Evolutionary conservation across 2,113 vertebrate genomes (phyloP), one percentile per base, ranked within the genome.

Genomic region (Calidris pugnax): DNA sequence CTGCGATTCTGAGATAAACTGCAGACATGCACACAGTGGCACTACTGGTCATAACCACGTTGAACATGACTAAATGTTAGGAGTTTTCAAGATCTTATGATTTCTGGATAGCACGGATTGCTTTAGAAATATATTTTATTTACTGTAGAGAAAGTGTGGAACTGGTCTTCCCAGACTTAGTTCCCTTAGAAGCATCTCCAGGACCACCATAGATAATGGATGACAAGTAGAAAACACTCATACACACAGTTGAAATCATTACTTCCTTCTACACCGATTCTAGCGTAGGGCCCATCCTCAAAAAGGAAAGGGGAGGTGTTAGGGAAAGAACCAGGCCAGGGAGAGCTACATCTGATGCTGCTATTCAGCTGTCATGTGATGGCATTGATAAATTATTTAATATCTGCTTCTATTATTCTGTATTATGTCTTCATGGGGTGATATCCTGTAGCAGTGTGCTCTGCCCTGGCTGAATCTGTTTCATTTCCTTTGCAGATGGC

Each of bases 311-410:
- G 9, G 26, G 87, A 89, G 12, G 7, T 76, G 6, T 30, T 57
- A 89, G 23, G 15, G 37, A 6, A 55, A 9, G 41, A 76, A 85
- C 11, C 7, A 45, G 45, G 62, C 6, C 22, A 77, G 17, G 20
- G 26, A 57, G 4, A 50, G 7, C 6, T 79, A 62, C 1, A 10
- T 12, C 16, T 91, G 69, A 63, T 53, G 48, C 12, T 93, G 37
- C 28, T 69, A 51, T 81, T 89, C 50, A 87, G 26, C 12, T 71
- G 51, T 73, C 59, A 45, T 74, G 23, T 85, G 92, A 94, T 79
- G 93, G 37, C 32, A 88, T 3, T 91, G 95, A 97, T 85, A 91
- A 89, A 85, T 94, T 79, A 93, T 95, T 96, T 95, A 91, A 95
- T 93, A 96, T 94, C 59, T 92, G 33, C n/a, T 82, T 68, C 64